These are phyloP conservation scores for Phrynocephalus forsythii DNA, from an alignment of 2,797 vertebrate species.

Conservation along the genomic window DNA sequence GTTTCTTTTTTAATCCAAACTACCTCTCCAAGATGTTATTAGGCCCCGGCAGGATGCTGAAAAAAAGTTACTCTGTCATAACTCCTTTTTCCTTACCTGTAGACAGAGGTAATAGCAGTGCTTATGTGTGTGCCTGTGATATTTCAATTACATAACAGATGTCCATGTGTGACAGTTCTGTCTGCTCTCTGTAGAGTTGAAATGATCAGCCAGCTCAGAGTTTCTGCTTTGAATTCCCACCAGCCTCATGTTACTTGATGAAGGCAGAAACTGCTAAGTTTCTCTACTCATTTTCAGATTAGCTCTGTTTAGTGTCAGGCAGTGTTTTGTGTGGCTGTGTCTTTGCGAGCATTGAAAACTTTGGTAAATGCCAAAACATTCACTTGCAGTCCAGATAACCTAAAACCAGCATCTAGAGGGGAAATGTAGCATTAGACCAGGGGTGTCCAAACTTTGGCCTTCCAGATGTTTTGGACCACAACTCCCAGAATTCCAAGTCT, in stretches of 20 bases:
- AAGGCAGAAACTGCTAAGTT: not conserved
- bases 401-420: not conserved
- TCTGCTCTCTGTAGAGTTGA: not conserved
- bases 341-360: not conserved
- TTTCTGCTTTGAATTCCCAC: not conserved
- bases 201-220: too few relatives aligned
- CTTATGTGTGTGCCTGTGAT: not conserved
- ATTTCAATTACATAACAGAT: not conserved
- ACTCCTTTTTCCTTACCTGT: too few relatives aligned
- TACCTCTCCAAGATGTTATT: not conserved
- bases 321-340: not conserved
- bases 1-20: not conserved
- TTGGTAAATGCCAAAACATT: not conserved
- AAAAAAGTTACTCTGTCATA: not conserved
- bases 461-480: too few relatives aligned
- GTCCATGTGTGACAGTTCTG: not conserved
- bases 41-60: not conserved
- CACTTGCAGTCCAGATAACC: not conserved
- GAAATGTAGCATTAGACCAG: too few relatives aligned
- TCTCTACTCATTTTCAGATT: not conserved
- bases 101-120: too few relatives aligned
- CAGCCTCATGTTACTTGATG: not conserved
- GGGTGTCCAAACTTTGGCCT: too few relatives aligned
- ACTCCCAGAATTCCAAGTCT: too few relatives aligned
- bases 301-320: not conserved